phyloP scores from a whole-genome alignment of 2,797 vertebrate genomes.

The Gallinago stenura region DNA sequence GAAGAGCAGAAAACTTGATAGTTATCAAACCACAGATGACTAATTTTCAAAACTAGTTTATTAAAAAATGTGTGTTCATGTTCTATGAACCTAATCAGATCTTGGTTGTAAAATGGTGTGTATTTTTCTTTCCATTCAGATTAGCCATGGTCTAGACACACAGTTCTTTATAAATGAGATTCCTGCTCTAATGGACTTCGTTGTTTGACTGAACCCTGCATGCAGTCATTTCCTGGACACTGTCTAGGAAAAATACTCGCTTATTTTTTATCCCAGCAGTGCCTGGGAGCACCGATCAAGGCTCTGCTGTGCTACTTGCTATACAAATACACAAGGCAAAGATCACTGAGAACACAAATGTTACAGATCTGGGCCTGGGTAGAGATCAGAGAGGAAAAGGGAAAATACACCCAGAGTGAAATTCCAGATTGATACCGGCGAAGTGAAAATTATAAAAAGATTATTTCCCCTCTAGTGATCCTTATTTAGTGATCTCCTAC shows the following conservation, averaged over 20 bases:
- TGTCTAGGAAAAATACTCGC: not conserved
- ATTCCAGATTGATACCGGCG: not conserved
- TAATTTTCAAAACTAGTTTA: not conserved
- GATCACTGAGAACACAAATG: not conserved
- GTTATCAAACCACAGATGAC: not conserved
- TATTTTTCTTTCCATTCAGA: not conserved
- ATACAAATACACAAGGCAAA: not conserved
- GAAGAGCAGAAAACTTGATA: not conserved
- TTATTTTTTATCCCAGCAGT: not conserved
- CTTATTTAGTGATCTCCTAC: not conserved
- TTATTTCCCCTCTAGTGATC: not conserved
- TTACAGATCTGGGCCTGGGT: not conserved
- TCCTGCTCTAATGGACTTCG: not conserved
- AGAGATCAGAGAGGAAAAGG: not conserved
- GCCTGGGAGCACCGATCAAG: not conserved
- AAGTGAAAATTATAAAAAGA: not conserved
- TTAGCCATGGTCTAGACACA: not conserved
- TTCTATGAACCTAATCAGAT: slow-evolving; percentile 8
- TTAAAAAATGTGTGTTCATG: not conserved
- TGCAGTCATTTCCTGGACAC: not conserved
- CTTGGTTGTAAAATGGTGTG: not conserved
- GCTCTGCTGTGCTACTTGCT: not conserved
- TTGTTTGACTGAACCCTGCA: not conserved
- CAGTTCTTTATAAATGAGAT: not conserved
- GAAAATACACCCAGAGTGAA: not conserved